phyloP scores from a whole-genome alignment of 2,888 invertebrate genomes.

The Rugalucina vietnamica region DNA sequence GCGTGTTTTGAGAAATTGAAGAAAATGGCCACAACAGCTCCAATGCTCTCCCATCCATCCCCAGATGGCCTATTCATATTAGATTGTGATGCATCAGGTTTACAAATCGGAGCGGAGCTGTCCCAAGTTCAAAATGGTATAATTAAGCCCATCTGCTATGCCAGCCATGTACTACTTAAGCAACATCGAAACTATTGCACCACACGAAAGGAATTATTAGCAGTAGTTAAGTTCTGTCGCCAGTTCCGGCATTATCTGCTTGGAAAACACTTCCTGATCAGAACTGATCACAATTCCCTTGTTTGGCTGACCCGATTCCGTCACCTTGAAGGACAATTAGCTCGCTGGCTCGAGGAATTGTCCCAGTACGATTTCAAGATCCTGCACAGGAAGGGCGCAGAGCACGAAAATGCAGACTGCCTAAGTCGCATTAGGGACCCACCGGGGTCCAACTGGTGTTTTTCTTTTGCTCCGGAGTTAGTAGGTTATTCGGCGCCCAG shows the following conservation, averaged over 20 bases:
- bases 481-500: too few relatives aligned
- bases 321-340: constrained; percentile 36
- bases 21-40: neutral
- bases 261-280: constrained; percentile 23
- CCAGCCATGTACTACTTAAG: constrained; percentile 21
- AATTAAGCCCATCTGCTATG: constrained; percentile 40
- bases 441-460: too few relatives aligned
- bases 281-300: constrained; percentile 46
- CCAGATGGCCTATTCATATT: constrained; percentile 9
- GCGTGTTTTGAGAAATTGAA: constrained; percentile 29
- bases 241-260: constrained; percentile 39
- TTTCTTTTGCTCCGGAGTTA: too few relatives aligned
- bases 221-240: constrained; percentile 30
- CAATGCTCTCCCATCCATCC: constrained; percentile 6
- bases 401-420: constrained; percentile 48
- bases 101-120: constrained; percentile 36
- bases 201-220: constrained; percentile 49
- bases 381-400: constrained; percentile 26
- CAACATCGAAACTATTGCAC: constrained; percentile 41
- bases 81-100: constrained; percentile 41
- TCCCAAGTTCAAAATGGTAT: too few relatives aligned
- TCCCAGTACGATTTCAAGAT: constrained; percentile 39
- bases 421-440: constrained; percentile 19
- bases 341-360: constrained; percentile 53
- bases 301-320: constrained; percentile 32